Evolutionary conservation across 2,797 vertebrate genomes (phyloP).

Genomic region (Apodemus agrarius): DNA sequence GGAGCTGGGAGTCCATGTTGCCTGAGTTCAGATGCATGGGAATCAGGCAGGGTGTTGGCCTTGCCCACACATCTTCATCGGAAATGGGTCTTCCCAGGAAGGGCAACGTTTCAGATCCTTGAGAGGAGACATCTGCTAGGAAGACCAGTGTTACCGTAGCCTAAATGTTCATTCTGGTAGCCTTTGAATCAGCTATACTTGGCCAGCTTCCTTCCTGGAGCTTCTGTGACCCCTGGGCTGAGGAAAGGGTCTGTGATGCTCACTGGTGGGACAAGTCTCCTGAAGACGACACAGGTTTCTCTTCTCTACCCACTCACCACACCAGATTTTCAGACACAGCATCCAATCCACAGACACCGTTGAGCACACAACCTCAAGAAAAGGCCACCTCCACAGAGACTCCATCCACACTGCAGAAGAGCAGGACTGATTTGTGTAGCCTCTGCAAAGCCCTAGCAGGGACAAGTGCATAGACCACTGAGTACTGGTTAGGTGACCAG

Average conservation of each 20-base stretch:
- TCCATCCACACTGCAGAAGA: not conserved
- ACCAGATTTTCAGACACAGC: too few species aligned
- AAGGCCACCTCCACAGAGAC: not conserved
- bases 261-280: not conserved
- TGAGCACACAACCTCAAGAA: too few species aligned
- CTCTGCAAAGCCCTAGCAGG: accelerated
- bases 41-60: accelerated
- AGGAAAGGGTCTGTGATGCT: not conserved
- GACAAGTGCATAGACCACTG: not conserved
- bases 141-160: accelerated
- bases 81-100: too few species aligned
- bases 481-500: not conserved
- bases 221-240: not conserved
- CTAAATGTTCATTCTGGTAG: not conserved
- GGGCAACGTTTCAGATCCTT: not conserved
- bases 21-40: accelerated
- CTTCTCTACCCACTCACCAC: not conserved
- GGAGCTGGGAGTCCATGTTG: not conserved
- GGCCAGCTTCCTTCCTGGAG: not conserved
- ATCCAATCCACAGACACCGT: accelerated
- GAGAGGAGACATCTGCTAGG: not conserved
- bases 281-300: accelerated
- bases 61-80: accelerated
- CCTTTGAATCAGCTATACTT: accelerated
- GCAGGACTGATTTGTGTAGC: not conserved